Evolutionary conservation across 30 jellyfish, hydroid and myxozoan species (phyloP), one percentile per base, ranked within the genome.

Genomic region (Catostylus mosaicus): DNA sequence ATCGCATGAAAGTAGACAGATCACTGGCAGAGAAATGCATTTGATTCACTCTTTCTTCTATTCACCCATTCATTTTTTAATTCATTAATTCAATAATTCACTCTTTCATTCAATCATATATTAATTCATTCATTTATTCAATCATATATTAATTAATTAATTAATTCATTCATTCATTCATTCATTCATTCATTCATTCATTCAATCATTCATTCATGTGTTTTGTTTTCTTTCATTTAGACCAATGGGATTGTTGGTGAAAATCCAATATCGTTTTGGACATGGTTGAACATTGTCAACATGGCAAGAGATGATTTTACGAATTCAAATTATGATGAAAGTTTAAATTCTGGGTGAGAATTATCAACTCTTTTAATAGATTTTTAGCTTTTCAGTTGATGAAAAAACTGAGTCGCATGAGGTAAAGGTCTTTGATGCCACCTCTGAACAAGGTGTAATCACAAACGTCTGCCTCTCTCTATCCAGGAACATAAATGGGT

Each of bases 241-340:
- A 71, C 32, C 8, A 85, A 73, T 45, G 63, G 71, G 11, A 59
- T 59, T 59, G 38, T 59, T 23, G 71, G 71, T 23, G 71, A 59
- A 18, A 59, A 67, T 26, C 85, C 82, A 11, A 48, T 91, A 12
- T 71, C 96, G 16, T 76, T 84, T 73, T 91, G 98, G 98, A 73
- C 96, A 0, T 84, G 91, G 90, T 29, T 91, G 38, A 85, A 91
- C 66, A 77, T 91, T n/a, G 88, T 78, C 26, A 29, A 45, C 59
- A 79, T 84, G 90, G 85, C 90, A 32, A 70, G 73, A 51, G 91
- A 78, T 61, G 93, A 85, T 24, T 72, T 91, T 33, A 18, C 77
- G 29, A 91, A 91, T 76, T 52, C 85, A 38, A 84, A 74, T 60
- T 91, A 84, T 60, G 96, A 84, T 9, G 91, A 91, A 79, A 66